These are phyloP conservation scores for Homarus americanus DNA, from an alignment of 1,140 invertebrate genomes.

Conservation along the genomic window DNA sequence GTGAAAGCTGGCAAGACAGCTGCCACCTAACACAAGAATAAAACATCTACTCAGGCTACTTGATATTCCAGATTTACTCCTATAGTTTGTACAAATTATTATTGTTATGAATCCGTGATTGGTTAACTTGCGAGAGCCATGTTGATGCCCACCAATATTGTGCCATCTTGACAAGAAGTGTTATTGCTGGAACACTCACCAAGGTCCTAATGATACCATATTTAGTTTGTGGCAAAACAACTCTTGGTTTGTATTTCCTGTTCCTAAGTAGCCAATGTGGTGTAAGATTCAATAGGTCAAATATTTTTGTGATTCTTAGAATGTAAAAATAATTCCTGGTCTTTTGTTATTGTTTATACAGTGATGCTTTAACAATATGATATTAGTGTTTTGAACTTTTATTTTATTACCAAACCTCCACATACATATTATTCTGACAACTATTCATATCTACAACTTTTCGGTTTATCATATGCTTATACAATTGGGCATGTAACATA, in stretches of 20 bases:
- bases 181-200: neutral
- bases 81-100: neutral
- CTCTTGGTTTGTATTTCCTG: neutral
- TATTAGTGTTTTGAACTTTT: conserved; percentile 6
- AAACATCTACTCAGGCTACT: neutral
- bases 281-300: conserved; percentile 6
- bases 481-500: too few species aligned
- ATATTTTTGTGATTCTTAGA: conserved; percentile 15
- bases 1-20: neutral
- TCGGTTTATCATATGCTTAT: too few species aligned
- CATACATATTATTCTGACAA: too few species aligned
- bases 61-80: neutral
- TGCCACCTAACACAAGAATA: neutral
- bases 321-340: neutral
- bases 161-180: neutral
- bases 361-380: conserved; percentile 17
- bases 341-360: conserved; percentile 18
- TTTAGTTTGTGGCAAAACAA: neutral
- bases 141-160: neutral
- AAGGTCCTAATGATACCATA: neutral
- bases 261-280: neutral
- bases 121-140: neutral
- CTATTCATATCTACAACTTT: too few species aligned
- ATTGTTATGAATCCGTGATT: neutral
- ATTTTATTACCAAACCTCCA: neutral